Evolutionary conservation across 2,113 vertebrate genomes (phyloP), one percentile per base, ranked within the genome.

Genomic region (Sula dactylatra): DNA sequence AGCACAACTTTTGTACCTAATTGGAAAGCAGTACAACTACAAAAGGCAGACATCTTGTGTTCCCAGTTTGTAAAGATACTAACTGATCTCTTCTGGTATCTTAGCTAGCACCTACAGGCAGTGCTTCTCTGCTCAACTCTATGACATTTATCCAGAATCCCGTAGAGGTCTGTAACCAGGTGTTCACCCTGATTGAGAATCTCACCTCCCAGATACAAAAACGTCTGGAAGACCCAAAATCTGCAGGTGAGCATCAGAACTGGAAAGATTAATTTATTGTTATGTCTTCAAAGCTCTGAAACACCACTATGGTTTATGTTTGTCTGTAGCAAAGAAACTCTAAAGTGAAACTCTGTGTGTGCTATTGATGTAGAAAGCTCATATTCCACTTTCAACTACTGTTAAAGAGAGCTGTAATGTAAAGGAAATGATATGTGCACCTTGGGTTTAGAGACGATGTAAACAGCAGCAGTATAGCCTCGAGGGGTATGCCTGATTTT

Each of bases 91-190:
- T 83, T 4, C 87, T 58, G 82, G 38, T 77, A 80, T 62, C 4
- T 93, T 59, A 99, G 99, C 97, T 99, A 96, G 99, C 99, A 7
- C 99, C 99, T 16, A 99, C 99, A 47, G 97, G 98, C 67, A 99
- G 99, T 16, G 88, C 96, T 38, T 99, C 99, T 40, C 89, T 99
- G 92, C 96, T 99, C 64, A 99, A 98, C 96, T 99, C 99, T 44
- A 99, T 99, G 99, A 98, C 98, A 27, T 90, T 99, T 4, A 99
- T 99, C 77, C 97, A 98, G 96, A 99, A 99, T 96, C 99, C 99
- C 1, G 99, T 99, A 74, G 98, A 97, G 74, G 99, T 98, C 13
- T 99, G 99, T 94, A 99, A 99, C 97, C 97, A 98, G 66, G 99
- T 99, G 76, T 99, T 99, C 94, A 81, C 98, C 67, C 98, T 99